Conservation (phyloP, 1,140 invertebrate species). For the Vollenhovia emeryi region DNA sequence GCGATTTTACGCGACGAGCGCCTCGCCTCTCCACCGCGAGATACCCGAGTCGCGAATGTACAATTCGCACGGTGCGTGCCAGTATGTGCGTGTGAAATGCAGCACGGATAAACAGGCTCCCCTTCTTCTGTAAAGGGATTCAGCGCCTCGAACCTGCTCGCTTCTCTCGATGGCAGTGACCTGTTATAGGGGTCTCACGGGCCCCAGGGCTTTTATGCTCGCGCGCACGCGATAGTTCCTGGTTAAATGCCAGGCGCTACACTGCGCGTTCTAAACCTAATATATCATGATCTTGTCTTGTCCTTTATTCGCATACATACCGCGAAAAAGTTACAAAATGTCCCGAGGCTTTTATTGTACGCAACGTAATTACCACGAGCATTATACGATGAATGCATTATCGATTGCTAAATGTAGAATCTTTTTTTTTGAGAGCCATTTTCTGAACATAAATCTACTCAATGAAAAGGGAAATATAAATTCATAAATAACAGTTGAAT, state of each 20-base stretch:
- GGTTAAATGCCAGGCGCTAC: conserved; percentile 68
- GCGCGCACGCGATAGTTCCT: conserved; percentile 55
- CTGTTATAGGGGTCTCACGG: conserved; percentile 70
- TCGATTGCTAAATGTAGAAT: neutral
- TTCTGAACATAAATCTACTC: neutral
- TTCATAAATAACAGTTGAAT: neutral
- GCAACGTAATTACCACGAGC: neutral
- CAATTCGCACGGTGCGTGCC: conserved; percentile 18
- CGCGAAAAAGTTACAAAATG: conserved; percentile 2
- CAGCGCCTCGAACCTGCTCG: conserved; percentile 69
- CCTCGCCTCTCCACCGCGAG: neutral
- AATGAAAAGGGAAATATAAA: neutral
- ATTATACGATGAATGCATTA: neutral
- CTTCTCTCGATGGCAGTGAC: conserved; percentile 78
- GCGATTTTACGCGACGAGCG: neutral
- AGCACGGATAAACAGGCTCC: conserved; percentile 63
- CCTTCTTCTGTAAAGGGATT: conserved; percentile 77
- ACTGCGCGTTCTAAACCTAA: conserved; percentile 16
- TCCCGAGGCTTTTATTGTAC: neutral
- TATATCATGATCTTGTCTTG: conserved; percentile 19
- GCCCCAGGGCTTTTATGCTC: conserved; percentile 61
- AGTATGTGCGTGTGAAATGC: conserved; percentile 50
- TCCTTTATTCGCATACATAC: conserved; percentile 1
- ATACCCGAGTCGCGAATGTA: conserved; percentile 15
- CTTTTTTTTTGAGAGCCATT: neutral